Base-by-base conservation (phyloP, 92 coral and sea anemone genomes). In the Micromussa lordhowensis region DNA sequence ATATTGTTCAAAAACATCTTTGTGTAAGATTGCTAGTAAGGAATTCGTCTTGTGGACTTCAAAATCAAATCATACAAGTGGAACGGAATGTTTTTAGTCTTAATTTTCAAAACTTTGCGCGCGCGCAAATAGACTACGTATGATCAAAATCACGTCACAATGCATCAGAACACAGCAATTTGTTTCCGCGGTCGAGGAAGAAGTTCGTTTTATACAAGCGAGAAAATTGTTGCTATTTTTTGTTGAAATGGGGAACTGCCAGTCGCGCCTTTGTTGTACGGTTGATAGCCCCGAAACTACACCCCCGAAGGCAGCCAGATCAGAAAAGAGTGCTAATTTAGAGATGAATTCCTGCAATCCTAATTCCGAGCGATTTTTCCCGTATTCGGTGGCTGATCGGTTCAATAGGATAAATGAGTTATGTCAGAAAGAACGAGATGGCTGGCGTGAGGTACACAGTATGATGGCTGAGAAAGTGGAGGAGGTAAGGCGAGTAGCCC, bases 91-190 rank as follows among this genome's bases (percentile, higher is more conserved):
- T 24, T 8, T 24, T 61, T 24, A 0, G 4, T 61, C 10, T 19
- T 1, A 61, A 61, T 66, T 28, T 66, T 55, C 22, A 16, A 55
- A 55, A 21, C 26, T 66, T 66, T 26, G 35, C 30, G 85, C 75
- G 76, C 75, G 85, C 85, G 75, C 85, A 4, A 29, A 29, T 15
- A 4, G 30, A 14, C 4, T 21, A 15, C 18, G 28, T 71, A 35
- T 36, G 15, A 13, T 17, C 8, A 24, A 17, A 14, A 31, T 11
- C 35, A 82, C 85, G 85, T 82, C 74, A 82, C 54, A 81, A 81
- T 21, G 85, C 73, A 40, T 22, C 21, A 64, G 26, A 63, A 36
- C 57, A 64, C 32, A 61, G 22, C n/a, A 26, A 40, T 44, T 81
- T 17, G 75, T 61, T 64, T 55, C 6, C 35, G 36, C 2, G 75